A percentile compares a stretch with the other conserved stretches of the same genome.
phyloP scores from a whole-genome alignment of 2,113 vertebrate species.

The Panthera leo region DNA sequence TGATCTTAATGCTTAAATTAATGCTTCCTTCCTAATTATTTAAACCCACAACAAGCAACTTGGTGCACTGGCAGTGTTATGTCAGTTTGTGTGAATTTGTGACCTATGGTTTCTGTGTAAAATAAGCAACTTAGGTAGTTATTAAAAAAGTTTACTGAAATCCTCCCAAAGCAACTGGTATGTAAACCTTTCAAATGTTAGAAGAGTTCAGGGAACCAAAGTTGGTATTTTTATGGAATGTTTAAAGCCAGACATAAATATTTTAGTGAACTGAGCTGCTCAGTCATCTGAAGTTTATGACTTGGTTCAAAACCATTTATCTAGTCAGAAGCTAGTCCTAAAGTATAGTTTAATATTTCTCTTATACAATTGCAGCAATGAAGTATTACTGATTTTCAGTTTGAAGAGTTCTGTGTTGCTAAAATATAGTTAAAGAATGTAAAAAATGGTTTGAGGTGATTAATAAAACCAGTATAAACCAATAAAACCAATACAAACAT shows the following conservation, averaged over 20 bases:
- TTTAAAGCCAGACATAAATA: conserved; percentile 78
- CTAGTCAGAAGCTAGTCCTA: conserved; percentile 67
- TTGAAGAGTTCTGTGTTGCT: background rate
- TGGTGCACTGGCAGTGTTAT: background rate
- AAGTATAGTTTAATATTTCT: conserved; percentile 73
- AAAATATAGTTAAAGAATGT: conserved; percentile 10
- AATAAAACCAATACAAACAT: conserved; percentile 8
- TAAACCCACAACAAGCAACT: background rate
- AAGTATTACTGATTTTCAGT: conserved; percentile 6
- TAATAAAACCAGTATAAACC: background rate
- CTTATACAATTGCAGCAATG: conserved; percentile 46
- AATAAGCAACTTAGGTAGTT: conserved; percentile 20
- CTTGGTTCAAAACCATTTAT: conserved; percentile 74
- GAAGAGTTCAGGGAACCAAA: conserved; percentile 54
- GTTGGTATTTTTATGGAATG: conserved; percentile 69
- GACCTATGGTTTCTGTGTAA: background rate
- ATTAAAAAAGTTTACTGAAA: conserved; percentile 48
- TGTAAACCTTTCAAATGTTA: conserved; percentile 72
- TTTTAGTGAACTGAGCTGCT: conserved; percentile 73
- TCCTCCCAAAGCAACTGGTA: conserved; percentile 26
- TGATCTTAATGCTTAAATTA: background rate
- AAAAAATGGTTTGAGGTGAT: background rate
- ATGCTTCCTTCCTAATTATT: background rate
- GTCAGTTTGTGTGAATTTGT: background rate
- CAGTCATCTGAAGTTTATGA: conserved; percentile 77